Evolutionary conservation across 2,113 vertebrate species (phyloP), one percentile per base, ranked within the genome.

Genomic region (Myotis yumanensis): DNA sequence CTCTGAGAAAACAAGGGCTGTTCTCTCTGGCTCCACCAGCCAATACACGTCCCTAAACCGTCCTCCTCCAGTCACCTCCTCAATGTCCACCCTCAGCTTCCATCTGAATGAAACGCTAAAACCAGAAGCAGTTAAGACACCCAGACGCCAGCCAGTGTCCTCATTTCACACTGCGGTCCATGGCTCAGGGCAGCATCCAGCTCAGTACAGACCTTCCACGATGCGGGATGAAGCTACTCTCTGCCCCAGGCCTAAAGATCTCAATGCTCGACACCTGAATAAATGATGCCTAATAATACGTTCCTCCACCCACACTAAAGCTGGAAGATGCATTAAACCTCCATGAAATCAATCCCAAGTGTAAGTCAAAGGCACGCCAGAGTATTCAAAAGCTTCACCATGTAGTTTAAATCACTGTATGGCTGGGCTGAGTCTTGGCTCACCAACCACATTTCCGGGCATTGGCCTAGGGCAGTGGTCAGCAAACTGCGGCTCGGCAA

Each of bases 151-250:
- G 72, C 30, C 7, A 20, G 9, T 2, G 10, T 17, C 54, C 20
- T 25, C 7, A 0, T 18, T 35, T 37, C 10, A 17, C 7, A 23
- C 16, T 3, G 54, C 0, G 2, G 28, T n/a, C 9, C 4, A 5
- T 4, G 11, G 83, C 1, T 1, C 2, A 2, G 54, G 32, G 54
- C 68, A n/a, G 76, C 59, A 22, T 9, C 48, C 7, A 5, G 75
- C 40, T 80, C 1, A 4, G 1, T 62, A 5, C 35, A 40, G 46
- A 10, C 57, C 10, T 16, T 11, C 18, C 32, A 30, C n/a, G 8
- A 2, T 32, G 3, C 18, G 18, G 86, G 25, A 17, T 0, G 22
- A 11, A 64, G 32, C 77, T 5, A 11, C 30, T 7, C 22, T 40
- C 30, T 5, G 10, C 54, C 48, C 86, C 48, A 22, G 43, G 37